Conservation (phyloP, 1,140 invertebrate genomes). For the Drosophila albomicans region DNA sequence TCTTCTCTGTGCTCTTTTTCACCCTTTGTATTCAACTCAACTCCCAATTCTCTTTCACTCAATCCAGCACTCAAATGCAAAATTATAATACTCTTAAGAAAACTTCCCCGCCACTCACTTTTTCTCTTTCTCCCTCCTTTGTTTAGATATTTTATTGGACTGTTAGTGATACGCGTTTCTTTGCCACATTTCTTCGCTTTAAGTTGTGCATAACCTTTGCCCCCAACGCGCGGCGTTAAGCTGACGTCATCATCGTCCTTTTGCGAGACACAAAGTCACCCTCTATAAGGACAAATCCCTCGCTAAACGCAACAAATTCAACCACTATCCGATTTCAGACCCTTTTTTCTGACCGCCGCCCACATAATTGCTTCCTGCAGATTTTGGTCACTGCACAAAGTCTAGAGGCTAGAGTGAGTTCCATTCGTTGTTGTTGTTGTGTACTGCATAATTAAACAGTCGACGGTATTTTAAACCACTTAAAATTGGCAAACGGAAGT, state of each 20-base stretch:
- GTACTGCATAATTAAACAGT: slow-evolving; percentile 74
- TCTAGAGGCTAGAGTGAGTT: neutral
- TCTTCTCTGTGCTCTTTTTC: slow-evolving; percentile 6
- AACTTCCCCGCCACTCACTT: neutral
- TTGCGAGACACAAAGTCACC: slow-evolving; percentile 67
- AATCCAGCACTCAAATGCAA: neutral
- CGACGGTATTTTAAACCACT: slow-evolving; percentile 70
- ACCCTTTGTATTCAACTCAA: slow-evolving; percentile 28
- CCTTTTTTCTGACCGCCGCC: slow-evolving; percentile 54
- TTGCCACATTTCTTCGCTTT: slow-evolving; percentile 64
- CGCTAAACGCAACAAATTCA: slow-evolving; percentile 32
- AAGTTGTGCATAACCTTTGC: slow-evolving; percentile 56
- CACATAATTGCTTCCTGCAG: slow-evolving; percentile 80
- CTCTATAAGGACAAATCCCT: slow-evolving; percentile 24
- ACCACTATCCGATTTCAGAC: slow-evolving; percentile 78
- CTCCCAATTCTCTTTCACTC: slow-evolving; percentile 42
- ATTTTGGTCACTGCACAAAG: slow-evolving; percentile 65
- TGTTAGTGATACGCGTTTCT: neutral
- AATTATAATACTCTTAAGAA: slow-evolving; percentile 28
- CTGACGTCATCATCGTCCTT: slow-evolving; percentile 72
- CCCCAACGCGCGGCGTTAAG: slow-evolving; percentile 34
- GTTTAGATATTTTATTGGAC: slow-evolving; percentile 25
- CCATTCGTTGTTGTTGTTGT: slow-evolving; percentile 7
- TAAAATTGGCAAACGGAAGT: slow-evolving; percentile 77
- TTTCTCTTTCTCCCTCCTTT: slow-evolving; percentile 28